These are phyloP conservation scores for Trilocha varians DNA, from an alignment of 2,888 invertebrate species.

Conservation along the genomic window DNA sequence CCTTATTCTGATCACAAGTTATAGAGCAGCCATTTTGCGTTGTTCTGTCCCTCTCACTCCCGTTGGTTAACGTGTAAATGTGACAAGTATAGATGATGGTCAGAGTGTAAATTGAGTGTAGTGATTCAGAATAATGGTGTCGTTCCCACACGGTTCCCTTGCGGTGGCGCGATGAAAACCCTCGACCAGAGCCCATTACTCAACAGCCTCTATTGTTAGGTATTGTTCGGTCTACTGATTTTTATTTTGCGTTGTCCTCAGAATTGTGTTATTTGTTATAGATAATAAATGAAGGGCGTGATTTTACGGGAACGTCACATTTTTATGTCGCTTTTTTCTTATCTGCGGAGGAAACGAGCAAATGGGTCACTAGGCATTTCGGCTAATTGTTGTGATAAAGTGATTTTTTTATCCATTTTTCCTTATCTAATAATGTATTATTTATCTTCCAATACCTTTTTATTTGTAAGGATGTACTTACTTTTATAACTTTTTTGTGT, in stretches of 20 bases:
- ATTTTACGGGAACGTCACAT: not conserved
- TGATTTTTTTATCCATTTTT: too few relatives aligned
- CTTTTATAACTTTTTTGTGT: too few relatives aligned
- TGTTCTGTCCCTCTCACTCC: not conserved
- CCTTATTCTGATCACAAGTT: not conserved
- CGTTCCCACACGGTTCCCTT: conserved; percentile 11
- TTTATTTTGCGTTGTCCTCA: conserved; percentile 22
- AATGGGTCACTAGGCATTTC: not conserved
- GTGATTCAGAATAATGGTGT: conserved; percentile 8
- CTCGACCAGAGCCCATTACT: conserved; percentile 23
- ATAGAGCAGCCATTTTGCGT: not conserved
- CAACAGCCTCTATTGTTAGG: conserved; percentile 22
- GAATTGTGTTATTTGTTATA: conserved; percentile 2
- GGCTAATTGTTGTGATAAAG: not conserved
- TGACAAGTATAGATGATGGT: not conserved
- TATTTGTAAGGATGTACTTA: too few relatives aligned
- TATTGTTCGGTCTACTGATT: conserved; percentile 17
- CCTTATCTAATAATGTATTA: too few relatives aligned
- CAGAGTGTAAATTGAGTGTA: not conserved
- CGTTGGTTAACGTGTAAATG: not conserved
- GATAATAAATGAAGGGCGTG: conserved; percentile 4
- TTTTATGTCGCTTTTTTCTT: not conserved
- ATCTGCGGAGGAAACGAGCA: not conserved
- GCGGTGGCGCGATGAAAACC: conserved; percentile 15
- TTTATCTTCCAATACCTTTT: too few relatives aligned